Evolutionary conservation across 2,113 vertebrate species (phyloP), one percentile per base, ranked within the genome.

Genomic region (Myotis yumanensis): DNA sequence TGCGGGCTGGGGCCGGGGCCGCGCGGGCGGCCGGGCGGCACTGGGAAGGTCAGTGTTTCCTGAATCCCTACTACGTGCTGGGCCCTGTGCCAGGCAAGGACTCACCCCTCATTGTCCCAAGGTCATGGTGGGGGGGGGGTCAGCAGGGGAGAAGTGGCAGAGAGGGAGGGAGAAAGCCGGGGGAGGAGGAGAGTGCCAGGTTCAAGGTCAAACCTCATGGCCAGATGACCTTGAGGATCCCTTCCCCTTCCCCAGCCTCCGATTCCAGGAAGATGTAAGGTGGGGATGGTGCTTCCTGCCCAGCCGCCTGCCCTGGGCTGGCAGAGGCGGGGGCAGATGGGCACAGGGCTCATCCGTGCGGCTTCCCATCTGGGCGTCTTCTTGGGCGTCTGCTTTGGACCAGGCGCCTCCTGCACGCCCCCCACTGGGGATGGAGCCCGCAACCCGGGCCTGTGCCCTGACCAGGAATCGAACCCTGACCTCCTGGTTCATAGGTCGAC

Each of bases 21-120:
- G 51, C 0, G 43, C 59, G 73, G 89, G 64, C 30, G 4, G 76
- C 30, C 0, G 30, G 71, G 17, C 32, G 1, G 48, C 18, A 4
- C 25, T 30, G 17, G 37, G 20, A 81, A 73, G 4, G n/a, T 25
- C 71, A 46, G 81, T 1, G 2, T 25, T 57, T 28, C 5, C 0
- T 82, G 73, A 92, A 71, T 51, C 18, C 95, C 96, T 96, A 96
- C 96, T 96, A 80, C 20, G 96, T 66, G 94, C 87, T 32, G 46
- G 84, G 68, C 52, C 22, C 66, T 40, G 25, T 23, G 80, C 87
- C 87, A 90, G 80, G 82, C 62, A 22, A 64, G 20, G 85, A n/a
- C 35, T 17, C 1, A 1, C 10, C 54, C 14, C 23, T 64, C 2
- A 46, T 82, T 82, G 59, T 30, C 52, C 62, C 94, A 96, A 93